phyloP scores from a whole-genome alignment of 2,888 invertebrate species.

The Diaphora mendica region DNA sequence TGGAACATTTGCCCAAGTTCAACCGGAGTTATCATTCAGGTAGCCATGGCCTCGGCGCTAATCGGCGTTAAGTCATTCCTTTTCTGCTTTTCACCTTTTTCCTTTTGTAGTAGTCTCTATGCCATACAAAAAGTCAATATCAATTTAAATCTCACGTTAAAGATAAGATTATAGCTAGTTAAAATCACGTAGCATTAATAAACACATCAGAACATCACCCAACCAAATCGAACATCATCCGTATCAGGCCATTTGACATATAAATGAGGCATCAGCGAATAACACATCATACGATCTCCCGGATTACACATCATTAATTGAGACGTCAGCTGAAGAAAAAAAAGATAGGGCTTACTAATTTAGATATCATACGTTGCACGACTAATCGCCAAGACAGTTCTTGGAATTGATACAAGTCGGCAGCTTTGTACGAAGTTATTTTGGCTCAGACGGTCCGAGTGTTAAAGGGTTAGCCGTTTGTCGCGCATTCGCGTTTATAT shows the following conservation, averaged over 20 bases:
- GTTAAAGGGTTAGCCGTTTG: constrained; percentile 44
- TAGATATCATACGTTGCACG: constrained; percentile 52
- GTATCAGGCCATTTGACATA: constrained; percentile 41
- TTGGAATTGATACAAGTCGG: constrained; percentile 42
- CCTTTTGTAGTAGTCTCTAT: no score
- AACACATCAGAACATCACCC: constrained; percentile 46
- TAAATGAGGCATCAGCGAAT: constrained; percentile 49
- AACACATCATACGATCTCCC: constrained; percentile 39
- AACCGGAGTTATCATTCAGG: no score
- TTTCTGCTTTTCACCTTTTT: no score
- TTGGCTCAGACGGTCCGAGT: constrained; percentile 43
- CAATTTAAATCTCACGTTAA: background rate
- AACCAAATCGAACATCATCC: constrained; percentile 36
- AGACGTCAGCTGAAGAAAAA: constrained; percentile 47
- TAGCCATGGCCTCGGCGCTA: no score
- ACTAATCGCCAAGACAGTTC: constrained; percentile 49
- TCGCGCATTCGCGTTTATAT: constrained; percentile 37
- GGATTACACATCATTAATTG: constrained; percentile 53
- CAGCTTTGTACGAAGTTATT: constrained; percentile 50
- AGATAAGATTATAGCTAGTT: constrained; percentile 17
- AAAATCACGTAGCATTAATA: constrained; percentile 35
- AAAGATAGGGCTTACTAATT: constrained; percentile 50
- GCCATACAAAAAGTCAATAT: background rate
- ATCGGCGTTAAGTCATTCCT: no score
- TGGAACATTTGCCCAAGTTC: no score